Evolutionary conservation across 2,888 invertebrate genomes (phyloP), one percentile per base, ranked within the genome.

Genomic region (Masnerella sp.): DNA sequence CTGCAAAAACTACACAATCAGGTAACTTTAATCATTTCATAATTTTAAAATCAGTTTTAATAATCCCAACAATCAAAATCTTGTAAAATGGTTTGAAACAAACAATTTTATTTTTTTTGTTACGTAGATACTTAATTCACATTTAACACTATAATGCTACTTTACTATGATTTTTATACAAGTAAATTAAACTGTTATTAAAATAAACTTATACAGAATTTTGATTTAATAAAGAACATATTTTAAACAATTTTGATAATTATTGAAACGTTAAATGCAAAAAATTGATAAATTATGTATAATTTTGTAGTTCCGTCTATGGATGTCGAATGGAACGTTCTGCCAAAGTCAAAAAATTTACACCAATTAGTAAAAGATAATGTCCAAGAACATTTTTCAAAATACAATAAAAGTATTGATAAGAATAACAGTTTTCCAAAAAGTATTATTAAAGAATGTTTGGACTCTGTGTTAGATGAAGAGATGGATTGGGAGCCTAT

Each of bases 401-500:
- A 30, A 12, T n/a, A n/a, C 11, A 22, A 36, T 12, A 18, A 40
- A 49, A 34, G 12, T 20, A 18, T 12, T 12, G 18, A 34, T 34
- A 20, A 49, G 7, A 2, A 12, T 4, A 8, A 34, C 18, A 2
- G 12, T 49, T 2, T 15, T 5, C 20, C 20, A 34, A 34, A 49
- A 34, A 34, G 20, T 34, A 28, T 64, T 17, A 2, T 51, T 2
- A 20, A 59, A 25, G 52, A 74, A 7, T 54, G 30, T 49, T 51
- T 38, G 17, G 30, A 58, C 11, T 73, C 80, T 20, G 34, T 49
- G 5, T 79, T 77, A 59, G 79, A 77, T 42, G 87, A 87, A 64
- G 82, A 85, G 70, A 88, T 88, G 88, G 88, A 88, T 11, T 88
- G 88, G 88, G 87, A 87, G 68, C 83, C 87, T 0, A 82, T 85